These are phyloP conservation scores for Diadema setosum DNA, from an alignment of 35 echinoderm and acorn worm genomes.

Conservation along the genomic window DNA sequence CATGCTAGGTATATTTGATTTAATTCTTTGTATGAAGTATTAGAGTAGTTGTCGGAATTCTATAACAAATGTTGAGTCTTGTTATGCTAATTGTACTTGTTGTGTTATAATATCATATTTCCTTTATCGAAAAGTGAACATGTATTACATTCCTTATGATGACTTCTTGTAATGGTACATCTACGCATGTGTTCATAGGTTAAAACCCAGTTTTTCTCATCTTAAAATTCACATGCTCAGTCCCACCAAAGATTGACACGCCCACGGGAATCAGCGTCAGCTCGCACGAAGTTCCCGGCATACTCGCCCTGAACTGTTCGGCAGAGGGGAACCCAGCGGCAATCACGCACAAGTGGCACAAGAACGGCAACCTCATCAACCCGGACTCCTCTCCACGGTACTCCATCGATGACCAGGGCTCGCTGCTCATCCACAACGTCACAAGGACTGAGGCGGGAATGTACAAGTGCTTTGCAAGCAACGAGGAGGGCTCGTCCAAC, in stretches of 20 bases:
- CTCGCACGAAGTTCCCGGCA: conserved; percentile 30
- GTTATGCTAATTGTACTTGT: no score
- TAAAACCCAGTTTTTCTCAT: no score
- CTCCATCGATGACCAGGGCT: conserved; percentile 37
- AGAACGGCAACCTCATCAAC: conserved; percentile 27
- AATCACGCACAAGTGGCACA: conserved; percentile 61
- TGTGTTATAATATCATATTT: no score
- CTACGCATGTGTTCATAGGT: no score
- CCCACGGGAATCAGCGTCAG: conserved; percentile 7
- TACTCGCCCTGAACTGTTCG: conserved; percentile 47
- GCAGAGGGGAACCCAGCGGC: conserved; percentile 53
- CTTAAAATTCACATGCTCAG: no score
- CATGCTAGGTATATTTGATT: no score
- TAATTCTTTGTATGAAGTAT: no score
- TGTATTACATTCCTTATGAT: no score
- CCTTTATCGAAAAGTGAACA: no score
- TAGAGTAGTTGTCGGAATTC: no score
- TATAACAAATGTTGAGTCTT: no score
- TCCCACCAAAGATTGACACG: conserved; percentile 56
- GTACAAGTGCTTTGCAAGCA: conserved; percentile 67
- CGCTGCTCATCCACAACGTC: conserved; percentile 62
- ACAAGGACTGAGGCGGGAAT: conserved; percentile 44
- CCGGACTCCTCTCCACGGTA: conserved; percentile 20
- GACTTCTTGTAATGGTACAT: no score
- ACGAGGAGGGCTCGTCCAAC: conserved; percentile 46